Base-by-base conservation (phyloP, 2,888 invertebrate species). In the Agrotis ipsilon region DNA sequence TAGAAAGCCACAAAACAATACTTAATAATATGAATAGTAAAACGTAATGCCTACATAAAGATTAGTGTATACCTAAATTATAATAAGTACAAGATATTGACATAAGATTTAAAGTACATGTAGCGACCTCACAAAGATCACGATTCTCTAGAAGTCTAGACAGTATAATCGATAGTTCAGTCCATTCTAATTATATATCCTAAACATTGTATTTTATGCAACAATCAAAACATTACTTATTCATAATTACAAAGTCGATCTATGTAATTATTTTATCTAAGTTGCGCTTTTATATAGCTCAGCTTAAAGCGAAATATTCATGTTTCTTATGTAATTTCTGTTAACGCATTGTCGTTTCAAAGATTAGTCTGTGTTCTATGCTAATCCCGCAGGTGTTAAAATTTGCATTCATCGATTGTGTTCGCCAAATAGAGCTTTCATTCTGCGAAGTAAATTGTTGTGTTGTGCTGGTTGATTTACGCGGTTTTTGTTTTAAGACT, bases 381-480 rank as follows among this genome's bases (percentile, higher is more conserved):
- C 54, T 80, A 72, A 78, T 72, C 6, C 21, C 16, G 66, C 76
- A 75, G 78, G 78, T 80, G 80, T 80, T 71, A 60, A 24, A 11
- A 78, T 80, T 80, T 78, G 64, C 63, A 72, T 72, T 75, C 61
- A 60, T 65, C 71, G 55, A 75, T 80, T 69, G 70, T 78, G 64
- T 58, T 71, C 52, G 27, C 39, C 61, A 54, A 66, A 63, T 66
- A 57, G 27, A 54, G 57, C 49, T 80, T 80, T 80, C 49, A n/a
- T 75, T 75, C 2, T 63, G 14, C 24, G n/a, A 43, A 49, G 57
- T 77, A 54, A 45, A 67, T 62, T 63, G 43, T 52, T 19, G 14
- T 68, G 49, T 24, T 57, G 39, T 18, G 46, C 19, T 4, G 45
- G 39, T 24, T 57, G 21, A 18, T 74, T 75, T 61, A 46, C 46